Evolutionary conservation across 2,113 vertebrate species (phyloP).

Genomic region (Callocephalon fimbriatum): DNA sequence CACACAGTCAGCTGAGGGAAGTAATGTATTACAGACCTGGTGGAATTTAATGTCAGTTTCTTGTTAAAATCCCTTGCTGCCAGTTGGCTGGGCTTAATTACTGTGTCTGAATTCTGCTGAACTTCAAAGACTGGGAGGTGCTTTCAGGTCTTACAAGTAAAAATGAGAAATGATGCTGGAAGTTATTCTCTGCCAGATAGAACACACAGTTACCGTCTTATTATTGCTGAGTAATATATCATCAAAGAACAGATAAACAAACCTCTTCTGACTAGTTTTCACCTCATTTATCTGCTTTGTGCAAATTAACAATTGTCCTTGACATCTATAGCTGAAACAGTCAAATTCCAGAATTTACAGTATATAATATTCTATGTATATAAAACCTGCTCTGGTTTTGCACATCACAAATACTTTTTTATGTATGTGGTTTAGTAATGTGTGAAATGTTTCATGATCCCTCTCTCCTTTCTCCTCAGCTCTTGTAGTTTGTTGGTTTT

Average conservation of each 20-base stretch:
- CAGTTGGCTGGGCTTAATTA: conserved; percentile 32
- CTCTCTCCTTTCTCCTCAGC: not conserved
- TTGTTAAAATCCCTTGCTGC: conserved; percentile 15
- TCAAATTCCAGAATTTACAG: not conserved
- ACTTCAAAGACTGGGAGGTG: conserved; percentile 53
- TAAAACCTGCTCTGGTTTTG: not conserved
- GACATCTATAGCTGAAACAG: conserved; percentile 35
- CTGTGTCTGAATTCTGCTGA: conserved; percentile 34
- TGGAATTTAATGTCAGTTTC: not conserved
- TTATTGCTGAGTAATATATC: conserved; percentile 67
- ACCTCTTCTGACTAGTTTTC: conserved; percentile 63
- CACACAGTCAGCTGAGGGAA: not conserved
- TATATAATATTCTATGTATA: not conserved
- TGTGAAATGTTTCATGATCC: not conserved
- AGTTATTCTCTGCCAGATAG: conserved; percentile 57
- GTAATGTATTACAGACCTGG: not conserved
- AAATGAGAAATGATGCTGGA: conserved; percentile 62
- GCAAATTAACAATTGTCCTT: conserved; percentile 66
- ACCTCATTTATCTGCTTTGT: conserved; percentile 68
- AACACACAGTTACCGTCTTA: conserved; percentile 56
- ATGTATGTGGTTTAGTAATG: not conserved
- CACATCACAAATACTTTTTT: not conserved
- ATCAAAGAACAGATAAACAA: conserved; percentile 71
- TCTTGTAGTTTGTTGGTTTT: not conserved
- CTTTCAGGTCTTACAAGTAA: conserved; percentile 60